These are phyloP conservation scores for Hippocampus mohnikei DNA, from an alignment of 2,113 vertebrate genomes.

Conservation along the genomic window DNA sequence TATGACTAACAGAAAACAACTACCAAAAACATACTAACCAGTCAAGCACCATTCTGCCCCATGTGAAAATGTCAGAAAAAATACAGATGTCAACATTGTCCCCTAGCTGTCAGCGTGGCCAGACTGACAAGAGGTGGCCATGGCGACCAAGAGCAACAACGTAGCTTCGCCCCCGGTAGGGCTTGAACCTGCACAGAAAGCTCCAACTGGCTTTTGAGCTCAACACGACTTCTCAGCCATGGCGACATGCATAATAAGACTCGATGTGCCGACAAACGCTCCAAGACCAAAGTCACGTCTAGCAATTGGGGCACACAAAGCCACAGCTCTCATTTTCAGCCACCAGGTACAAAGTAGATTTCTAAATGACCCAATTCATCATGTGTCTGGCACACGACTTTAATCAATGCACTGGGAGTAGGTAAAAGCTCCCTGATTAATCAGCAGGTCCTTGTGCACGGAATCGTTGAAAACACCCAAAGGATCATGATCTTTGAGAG, in stretches of 20 bases:
- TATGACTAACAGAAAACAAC: neutral
- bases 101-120: no score
- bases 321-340: conserved; percentile 17
- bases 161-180: no score
- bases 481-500: conserved; percentile 28
- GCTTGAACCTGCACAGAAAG: no score
- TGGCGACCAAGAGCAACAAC: no score
- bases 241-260: neutral
- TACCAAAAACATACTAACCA: neutral
- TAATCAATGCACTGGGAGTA: conserved; percentile 45
- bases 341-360: conserved; percentile 27
- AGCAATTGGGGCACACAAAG: neutral
- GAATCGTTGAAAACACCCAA: conserved; percentile 35
- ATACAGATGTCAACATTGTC: no score
- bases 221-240: no score
- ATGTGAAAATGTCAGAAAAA: no score
- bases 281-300: neutral
- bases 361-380: conserved; percentile 45
- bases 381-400: conserved; percentile 25
- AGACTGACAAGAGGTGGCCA: no score
- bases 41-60: no score
- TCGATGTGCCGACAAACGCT: no score
- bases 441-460: conserved; percentile 16
- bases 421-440: conserved; percentile 36
- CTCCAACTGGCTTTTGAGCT: no score